Base-by-base conservation (phyloP, 2,888 invertebrate genomes). In the Chorisops tibialis region DNA sequence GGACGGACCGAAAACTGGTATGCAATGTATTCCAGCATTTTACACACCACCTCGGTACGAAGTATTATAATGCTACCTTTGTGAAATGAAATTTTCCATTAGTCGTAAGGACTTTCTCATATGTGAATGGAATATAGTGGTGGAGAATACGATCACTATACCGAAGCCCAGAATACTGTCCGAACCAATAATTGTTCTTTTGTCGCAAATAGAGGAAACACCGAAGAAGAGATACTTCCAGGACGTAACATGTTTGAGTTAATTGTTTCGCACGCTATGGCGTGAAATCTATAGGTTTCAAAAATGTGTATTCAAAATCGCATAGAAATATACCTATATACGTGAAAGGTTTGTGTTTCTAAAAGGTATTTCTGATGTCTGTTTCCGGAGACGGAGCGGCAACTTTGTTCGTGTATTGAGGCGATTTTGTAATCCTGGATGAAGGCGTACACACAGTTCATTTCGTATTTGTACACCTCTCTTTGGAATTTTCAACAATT, bases 361-460 rank as follows among this genome's bases (percentile, higher is more conserved):
- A 30, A 43, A 56, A 56, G 43, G 56, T 43, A 56, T 56, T 56
- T 56, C 43, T 56, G 35, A 56, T 45, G 45, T 56, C 56, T 43
- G 41, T 38, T 56, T 56, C 56, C 56, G 56, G 56, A 43, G 56
- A 43, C 39, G 19, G 22, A 39, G 4, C 21, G 22, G n/a, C n/a
- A n/a, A n/a, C n/a, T n/a, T n/a, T n/a, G n/a, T n/a, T n/a, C n/a
- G n/a, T n/a, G n/a, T n/a, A n/a, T n/a, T 18, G 18, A 41, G 41
- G 4, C 56, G 19, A 45, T 45, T 56, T 18, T 14, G 43, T 24
- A 30, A 9, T 30, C 30, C 30, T 30, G 5, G 5, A 1, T 2
- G 9, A 9, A 7, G 2, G 1, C 30, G 30, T 30, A 30, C 30
- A 30, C n/a, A n/a, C n/a, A n/a, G n/a, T 45, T 43, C 6, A n/a